Conservation (phyloP, 1,140 invertebrate genomes). For the Procambarus virginalis region DNA sequence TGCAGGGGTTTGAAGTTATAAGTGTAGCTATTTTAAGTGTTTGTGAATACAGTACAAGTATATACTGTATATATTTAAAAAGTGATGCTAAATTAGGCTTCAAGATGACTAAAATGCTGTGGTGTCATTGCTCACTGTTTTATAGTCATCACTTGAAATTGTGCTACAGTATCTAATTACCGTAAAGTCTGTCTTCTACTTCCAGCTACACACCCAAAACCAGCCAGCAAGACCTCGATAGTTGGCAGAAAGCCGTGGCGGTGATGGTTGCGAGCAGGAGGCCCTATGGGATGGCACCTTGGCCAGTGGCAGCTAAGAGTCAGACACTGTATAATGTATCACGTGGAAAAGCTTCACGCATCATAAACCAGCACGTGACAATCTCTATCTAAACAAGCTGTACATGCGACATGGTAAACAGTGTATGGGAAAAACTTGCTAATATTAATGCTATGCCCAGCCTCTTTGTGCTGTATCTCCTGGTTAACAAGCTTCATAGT, state of each 20-base stretch:
- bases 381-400: not conserved
- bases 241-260: not conserved
- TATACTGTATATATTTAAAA: too few relatives aligned
- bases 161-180: too few relatives aligned
- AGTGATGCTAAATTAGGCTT: too few relatives aligned
- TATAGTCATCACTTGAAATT: too few relatives aligned
- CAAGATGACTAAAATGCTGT: too few relatives aligned
- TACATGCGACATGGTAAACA: not conserved
- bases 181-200: not conserved
- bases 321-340: not conserved
- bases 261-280: conserved; percentile 2
- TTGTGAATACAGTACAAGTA: too few relatives aligned
- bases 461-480: not conserved
- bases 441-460: not conserved
- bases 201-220: not conserved
- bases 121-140: too few relatives aligned
- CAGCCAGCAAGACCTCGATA: conserved; percentile 3
- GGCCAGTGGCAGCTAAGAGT: conserved; percentile 1
- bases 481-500: not conserved
- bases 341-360: conserved; percentile 3
- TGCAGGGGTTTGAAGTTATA: too few relatives aligned
- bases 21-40: too few relatives aligned
- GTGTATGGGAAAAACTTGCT: not conserved
- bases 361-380: not conserved
- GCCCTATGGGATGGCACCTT: conserved; percentile 1